Base-by-base conservation (phyloP, 2,888 invertebrate species). In the Gibbula magus region DNA sequence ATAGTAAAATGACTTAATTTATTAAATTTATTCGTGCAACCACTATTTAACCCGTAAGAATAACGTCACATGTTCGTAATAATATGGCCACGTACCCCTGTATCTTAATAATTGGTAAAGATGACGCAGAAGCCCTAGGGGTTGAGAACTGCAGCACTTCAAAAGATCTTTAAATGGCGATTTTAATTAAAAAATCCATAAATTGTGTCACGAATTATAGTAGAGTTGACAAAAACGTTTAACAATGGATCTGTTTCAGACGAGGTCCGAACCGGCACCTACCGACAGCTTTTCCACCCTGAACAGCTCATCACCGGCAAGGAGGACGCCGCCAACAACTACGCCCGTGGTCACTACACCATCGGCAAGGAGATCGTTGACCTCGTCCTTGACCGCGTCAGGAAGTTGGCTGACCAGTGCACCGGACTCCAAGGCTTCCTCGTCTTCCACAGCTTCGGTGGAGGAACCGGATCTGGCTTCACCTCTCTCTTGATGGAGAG, bases 331-430 rank as follows among this genome's bases (percentile, higher is more conserved):
- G 61, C 29, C 29, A 61, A 29, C 29, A 61, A 22, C 61, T 61
- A 61, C 61, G 61, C 61, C 29, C 61, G 61, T 25, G 61, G 61
- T 29, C 61, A 61, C 61, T 25, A 61, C 61, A 61, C 61, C 61
- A 61, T 61, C 16, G 61, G 61, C 61, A 61, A 61, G 29, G 61
- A 61, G 16, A 61, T 61, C 29, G 61, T 61, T 18, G 61, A 61
- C 61, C 61, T 29, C 61, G 61, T 61, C 29, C 29, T 61, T 1
- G 61, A 61, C 29, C 25, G 29, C 0, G 25, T 61, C 61, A 16
- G 61, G 61, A 61, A 61, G 13, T 29, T 61, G 29, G 61, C 61
- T 61, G 29, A 61, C 61, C 29, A 61, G 61, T 61, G 61, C 29
- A 61, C 61, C 25, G 61, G 61, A 61, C 61, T 61, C 7, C 61